A percentile compares a stretch with the other conserved stretches of the same genome.
Evolutionary conservation across 2,797 vertebrate species (phyloP).

Genomic region (Aldrovandia affinis): DNA sequence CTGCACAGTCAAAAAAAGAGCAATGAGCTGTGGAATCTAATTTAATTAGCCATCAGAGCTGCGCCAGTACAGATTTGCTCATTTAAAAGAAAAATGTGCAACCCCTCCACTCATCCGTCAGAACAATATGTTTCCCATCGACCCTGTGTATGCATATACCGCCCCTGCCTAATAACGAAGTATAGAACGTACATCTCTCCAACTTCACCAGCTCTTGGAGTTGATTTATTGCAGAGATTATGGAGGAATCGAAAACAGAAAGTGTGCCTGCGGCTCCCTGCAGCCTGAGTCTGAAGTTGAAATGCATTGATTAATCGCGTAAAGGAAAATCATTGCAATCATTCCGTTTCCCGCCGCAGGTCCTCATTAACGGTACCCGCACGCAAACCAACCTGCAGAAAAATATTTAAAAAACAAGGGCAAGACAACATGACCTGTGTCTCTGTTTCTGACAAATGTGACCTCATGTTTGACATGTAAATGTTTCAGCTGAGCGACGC

Average conservation of each 20-base stretch:
- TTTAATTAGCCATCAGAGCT: background rate
- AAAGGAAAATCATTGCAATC: background rate
- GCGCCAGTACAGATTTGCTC: background rate
- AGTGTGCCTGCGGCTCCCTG: background rate
- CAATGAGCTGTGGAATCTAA: background rate
- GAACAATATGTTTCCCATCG: background rate
- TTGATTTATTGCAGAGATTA: slow-evolving; percentile 16
- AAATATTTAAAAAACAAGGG: too few relatives aligned
- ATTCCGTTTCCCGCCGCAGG: background rate
- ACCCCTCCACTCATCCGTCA: background rate
- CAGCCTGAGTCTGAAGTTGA: background rate
- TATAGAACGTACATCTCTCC: background rate
- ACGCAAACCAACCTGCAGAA: background rate
- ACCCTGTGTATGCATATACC: background rate
- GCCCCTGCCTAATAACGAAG: background rate
- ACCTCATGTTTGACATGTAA: too few relatives aligned
- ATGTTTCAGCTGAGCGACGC: background rate
- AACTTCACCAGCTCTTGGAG: background rate
- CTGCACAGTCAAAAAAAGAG: background rate
- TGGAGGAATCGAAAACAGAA: background rate
- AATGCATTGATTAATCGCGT: background rate
- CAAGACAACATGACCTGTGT: too few relatives aligned
- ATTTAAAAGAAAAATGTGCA: background rate
- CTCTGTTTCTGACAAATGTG: too few relatives aligned
- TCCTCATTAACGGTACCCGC: background rate